Base-by-base conservation (phyloP, 2,113 vertebrate genomes). In the Echinops telfairi region DNA sequence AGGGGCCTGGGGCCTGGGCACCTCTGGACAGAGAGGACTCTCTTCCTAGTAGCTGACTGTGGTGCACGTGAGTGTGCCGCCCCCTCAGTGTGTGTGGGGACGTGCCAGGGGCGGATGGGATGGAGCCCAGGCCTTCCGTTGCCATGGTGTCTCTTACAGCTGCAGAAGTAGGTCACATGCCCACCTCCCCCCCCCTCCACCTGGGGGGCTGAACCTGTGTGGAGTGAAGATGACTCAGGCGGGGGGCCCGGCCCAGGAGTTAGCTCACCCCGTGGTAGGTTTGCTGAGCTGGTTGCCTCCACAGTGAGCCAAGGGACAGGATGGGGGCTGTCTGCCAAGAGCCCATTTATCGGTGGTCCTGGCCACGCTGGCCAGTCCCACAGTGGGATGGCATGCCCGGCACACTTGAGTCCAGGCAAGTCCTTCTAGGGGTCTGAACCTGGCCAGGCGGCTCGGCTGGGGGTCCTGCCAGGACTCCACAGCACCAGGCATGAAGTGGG, bases 81-180 rank as follows among this genome's bases (percentile, higher is more conserved):
- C 94, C 94, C 95, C 76, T 95, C 94, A 94, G 78, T 95, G 95
- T 96, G 70, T 2, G 31, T 64, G 36, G 93, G 90, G 78, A 90
- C 29, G 94, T 76, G 40, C 97, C 53, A 22, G n/a, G 77, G 96
- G 95, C 96, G 93, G 95, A 87, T 14, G 81, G 90, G 88, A 96
- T 94, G 90, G 95, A 95, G 89, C 94, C 89, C 17, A 62, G 75
- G 91, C 79, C 66, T 95, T 96, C 94, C 92, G 97, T 98, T 97
- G 97, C 97, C 98, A 97, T 97, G 95, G 97, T 22, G 79, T 71
- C 82, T n/a, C 89, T 77, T 92, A 96, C 96, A 81, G 90, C 1
- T 27, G 92, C 96, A 68, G 95, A 98, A 98, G 92, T 97, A 97
- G 98, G 97, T 98, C 98, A 97, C 84, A 16, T 19, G 0, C 66